phyloP scores from a whole-genome alignment of 2,888 invertebrate species.

The Isoperla grammatica region DNA sequence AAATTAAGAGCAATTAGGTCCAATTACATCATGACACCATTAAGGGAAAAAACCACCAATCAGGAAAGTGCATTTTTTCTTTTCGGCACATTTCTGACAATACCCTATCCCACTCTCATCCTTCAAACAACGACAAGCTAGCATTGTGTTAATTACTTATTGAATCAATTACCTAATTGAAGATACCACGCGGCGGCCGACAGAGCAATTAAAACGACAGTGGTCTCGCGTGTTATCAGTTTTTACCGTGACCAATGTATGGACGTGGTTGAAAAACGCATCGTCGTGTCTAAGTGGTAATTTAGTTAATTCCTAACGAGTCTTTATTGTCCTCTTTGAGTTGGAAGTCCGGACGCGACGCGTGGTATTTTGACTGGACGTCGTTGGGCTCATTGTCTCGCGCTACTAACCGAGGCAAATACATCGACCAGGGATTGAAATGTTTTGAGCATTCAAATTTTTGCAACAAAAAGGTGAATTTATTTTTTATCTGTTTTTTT shows the following conservation, averaged over 20 bases:
- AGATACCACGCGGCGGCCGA: slow-evolving; percentile 13
- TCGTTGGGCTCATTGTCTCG: not conserved
- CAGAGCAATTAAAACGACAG: slow-evolving; percentile 17
- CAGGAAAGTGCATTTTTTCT: too few species aligned
- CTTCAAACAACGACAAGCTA: slow-evolving; percentile 17
- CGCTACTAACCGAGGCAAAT: not conserved
- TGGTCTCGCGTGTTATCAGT: not conserved
- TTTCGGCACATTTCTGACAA: not conserved
- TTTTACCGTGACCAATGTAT: too few species aligned
- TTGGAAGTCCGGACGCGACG: not conserved
- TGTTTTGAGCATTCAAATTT: not conserved
- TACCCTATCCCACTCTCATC: not conserved
- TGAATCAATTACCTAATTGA: slow-evolving; percentile 14
- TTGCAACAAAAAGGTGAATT: not conserved
- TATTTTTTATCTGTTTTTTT: too few species aligned
- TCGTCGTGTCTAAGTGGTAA: slow-evolving; percentile 7
- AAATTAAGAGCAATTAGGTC: too few species aligned
- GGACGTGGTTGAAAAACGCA: too few species aligned
- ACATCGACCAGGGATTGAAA: not conserved
- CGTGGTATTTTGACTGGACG: slow-evolving; percentile 19
- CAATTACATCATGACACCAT: too few species aligned
- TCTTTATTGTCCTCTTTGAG: too few species aligned
- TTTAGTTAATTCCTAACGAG: not conserved
- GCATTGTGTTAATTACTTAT: slow-evolving; percentile 10
- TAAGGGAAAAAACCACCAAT: too few species aligned